Conservation (phyloP, 2,113 vertebrate genomes). For the Hoplias malabaricus region DNA sequence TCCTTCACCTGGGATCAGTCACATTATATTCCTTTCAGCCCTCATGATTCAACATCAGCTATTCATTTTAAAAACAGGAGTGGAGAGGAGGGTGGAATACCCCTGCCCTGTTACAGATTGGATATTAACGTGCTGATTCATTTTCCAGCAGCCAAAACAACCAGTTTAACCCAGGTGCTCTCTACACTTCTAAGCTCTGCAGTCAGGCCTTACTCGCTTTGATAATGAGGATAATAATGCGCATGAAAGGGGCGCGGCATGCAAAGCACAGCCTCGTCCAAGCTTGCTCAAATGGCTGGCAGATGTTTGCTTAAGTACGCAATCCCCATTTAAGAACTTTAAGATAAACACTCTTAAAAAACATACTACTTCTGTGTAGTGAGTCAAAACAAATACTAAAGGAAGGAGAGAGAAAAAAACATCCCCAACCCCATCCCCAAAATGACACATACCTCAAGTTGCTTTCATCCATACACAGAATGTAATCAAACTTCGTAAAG, state of each 20-base stretch:
- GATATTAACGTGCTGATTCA: not conserved
- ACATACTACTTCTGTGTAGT: not conserved
- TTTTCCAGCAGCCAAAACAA: not conserved
- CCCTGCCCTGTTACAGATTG: not conserved
- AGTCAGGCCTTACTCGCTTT: not conserved
- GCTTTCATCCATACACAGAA: conserved; percentile 97
- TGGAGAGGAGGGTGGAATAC: not conserved
- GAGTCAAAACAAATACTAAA: not conserved
- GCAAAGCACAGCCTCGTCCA: not conserved
- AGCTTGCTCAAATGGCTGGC: not conserved
- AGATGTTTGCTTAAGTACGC: not conserved
- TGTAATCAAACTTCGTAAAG: conserved; percentile 87
- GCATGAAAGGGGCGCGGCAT: not conserved
- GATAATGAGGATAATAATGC: not conserved
- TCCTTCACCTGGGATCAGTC: not conserved
- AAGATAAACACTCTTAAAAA: not conserved
- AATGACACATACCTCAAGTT: conserved; percentile 83
- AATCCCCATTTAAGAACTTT: not conserved
- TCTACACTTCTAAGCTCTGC: not conserved
- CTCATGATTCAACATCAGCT: not conserved
- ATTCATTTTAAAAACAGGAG: not conserved
- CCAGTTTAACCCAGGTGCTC: not conserved
- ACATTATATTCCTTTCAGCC: not conserved
- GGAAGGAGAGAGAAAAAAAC: not conserved
- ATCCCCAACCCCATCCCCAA: too few species aligned